Conservation (phyloP, 2,888 invertebrate species). For the Torymus aiolomorphi region DNA sequence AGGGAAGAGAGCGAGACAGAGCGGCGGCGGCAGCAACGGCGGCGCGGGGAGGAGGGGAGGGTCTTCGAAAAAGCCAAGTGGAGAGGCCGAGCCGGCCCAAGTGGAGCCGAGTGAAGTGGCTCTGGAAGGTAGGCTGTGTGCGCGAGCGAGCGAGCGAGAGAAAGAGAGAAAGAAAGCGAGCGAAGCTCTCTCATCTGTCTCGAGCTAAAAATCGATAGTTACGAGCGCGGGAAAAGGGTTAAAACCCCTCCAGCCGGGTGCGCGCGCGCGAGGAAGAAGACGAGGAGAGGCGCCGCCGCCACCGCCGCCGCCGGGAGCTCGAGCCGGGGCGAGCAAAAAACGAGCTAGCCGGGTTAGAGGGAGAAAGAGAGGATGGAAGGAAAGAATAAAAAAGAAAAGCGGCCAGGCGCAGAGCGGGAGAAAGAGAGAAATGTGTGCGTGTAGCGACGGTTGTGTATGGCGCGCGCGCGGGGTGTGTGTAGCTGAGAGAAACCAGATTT, state of each 20-base stretch:
- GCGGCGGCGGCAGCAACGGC: conserved; percentile 50
- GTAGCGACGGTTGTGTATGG: background rate
- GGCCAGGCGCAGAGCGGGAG: background rate
- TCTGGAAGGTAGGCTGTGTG: conserved; percentile 65
- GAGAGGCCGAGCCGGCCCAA: conserved; percentile 62
- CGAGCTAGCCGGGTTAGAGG: conserved; percentile 52
- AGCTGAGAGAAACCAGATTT: conserved; percentile 60
- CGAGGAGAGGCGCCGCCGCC: conserved; percentile 47
- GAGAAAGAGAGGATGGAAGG: conserved; percentile 62
- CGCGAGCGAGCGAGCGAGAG: conserved; percentile 56
- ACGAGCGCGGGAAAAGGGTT: conserved; percentile 71
- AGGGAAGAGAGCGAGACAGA: conserved; percentile 56
- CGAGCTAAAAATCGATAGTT: conserved; percentile 73
- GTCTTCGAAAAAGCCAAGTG: conserved; percentile 61
- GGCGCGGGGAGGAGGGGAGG: conserved; percentile 47
- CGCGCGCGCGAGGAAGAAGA: conserved; percentile 53
- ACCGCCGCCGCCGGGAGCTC: conserved; percentile 26
- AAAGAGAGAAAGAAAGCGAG: background rate
- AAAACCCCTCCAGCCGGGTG: conserved; percentile 68
- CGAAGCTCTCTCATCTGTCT: conserved; percentile 64
- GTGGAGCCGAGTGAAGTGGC: conserved; percentile 69
- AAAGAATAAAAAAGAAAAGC: conserved; percentile 28
- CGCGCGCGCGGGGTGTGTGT: background rate
- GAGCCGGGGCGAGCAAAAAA: conserved; percentile 63
- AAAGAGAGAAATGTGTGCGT: conserved; percentile 27